phyloP scores from a whole-genome alignment of 2,113 vertebrate genomes.

The Ictidomys tridecemlineatus region DNA sequence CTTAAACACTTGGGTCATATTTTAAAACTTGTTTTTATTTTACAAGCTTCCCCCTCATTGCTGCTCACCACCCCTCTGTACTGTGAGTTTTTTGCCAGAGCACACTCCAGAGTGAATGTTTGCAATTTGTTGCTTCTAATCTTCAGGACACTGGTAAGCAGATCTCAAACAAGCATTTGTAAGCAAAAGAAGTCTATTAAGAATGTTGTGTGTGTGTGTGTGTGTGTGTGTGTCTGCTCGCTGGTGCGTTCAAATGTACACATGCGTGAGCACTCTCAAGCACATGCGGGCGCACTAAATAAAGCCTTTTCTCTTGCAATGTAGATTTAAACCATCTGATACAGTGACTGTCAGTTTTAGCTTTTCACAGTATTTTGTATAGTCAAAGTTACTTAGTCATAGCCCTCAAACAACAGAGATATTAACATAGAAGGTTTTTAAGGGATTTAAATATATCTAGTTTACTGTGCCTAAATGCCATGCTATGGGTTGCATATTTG shows the following conservation, averaged over 20 bases:
- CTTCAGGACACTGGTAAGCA: background rate
- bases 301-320: background rate
- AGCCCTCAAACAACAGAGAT: background rate
- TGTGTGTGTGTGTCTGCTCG: too few relatives aligned
- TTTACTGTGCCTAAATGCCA: background rate
- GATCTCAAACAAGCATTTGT: accelerated
- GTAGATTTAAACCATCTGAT: background rate
- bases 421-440: background rate
- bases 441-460: background rate
- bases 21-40: background rate
- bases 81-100: background rate
- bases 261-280: too few relatives aligned
- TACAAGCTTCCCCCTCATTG: background rate
- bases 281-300: too few relatives aligned
- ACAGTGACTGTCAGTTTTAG: background rate
- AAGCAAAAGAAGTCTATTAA: background rate
- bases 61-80: background rate
- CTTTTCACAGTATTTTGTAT: background rate
- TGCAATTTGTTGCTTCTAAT: background rate
- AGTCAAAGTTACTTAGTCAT: background rate
- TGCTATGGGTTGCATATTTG: background rate
- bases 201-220: too few relatives aligned
- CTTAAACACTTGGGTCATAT: background rate
- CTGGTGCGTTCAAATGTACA: too few relatives aligned
- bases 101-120: too few relatives aligned